Evolutionary conservation across 2,113 vertebrate genomes (phyloP).

Genomic region (Colistium nudipinnis): DNA sequence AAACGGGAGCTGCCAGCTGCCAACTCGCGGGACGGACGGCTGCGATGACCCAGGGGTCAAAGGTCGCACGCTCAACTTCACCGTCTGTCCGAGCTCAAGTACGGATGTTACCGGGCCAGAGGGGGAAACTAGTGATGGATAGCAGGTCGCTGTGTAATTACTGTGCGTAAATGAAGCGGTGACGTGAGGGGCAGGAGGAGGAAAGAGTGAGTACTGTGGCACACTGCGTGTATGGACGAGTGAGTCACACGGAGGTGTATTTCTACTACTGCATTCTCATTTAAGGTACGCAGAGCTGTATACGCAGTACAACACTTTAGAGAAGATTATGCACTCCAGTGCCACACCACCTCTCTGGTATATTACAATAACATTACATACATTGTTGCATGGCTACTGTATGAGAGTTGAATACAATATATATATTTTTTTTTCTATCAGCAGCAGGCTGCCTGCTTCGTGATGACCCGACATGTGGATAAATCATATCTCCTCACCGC

Average conservation of each 20-base stretch:
- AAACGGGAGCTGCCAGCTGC: slow-evolving; percentile 21
- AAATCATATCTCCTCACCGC: too few species aligned
- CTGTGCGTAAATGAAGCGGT: not conserved
- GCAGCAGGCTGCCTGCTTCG: too few species aligned
- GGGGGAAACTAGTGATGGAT: not conserved
- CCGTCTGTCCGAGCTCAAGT: not conserved
- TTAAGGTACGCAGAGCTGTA: not conserved
- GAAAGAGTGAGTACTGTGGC: not conserved
- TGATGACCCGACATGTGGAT: too few species aligned
- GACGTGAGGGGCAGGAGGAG: not conserved
- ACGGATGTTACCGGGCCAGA: not conserved
- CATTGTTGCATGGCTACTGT: not conserved
- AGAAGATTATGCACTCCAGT: not conserved
- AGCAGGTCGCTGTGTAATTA: not conserved
- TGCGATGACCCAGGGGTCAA: slow-evolving; percentile 18
- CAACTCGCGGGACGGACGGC: slow-evolving; percentile 3
- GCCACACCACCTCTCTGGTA: not conserved
- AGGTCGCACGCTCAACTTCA: slow-evolving; percentile 25
- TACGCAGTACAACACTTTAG: not conserved
- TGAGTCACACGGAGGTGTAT: too few species aligned
- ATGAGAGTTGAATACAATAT: too few species aligned
- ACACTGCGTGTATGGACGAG: not conserved
- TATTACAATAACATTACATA: not conserved
- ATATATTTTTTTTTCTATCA: too few species aligned
- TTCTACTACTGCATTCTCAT: not conserved